Evolutionary conservation across 2,888 invertebrate species (phyloP).

Genomic region (Boloria euphrosyne): DNA sequence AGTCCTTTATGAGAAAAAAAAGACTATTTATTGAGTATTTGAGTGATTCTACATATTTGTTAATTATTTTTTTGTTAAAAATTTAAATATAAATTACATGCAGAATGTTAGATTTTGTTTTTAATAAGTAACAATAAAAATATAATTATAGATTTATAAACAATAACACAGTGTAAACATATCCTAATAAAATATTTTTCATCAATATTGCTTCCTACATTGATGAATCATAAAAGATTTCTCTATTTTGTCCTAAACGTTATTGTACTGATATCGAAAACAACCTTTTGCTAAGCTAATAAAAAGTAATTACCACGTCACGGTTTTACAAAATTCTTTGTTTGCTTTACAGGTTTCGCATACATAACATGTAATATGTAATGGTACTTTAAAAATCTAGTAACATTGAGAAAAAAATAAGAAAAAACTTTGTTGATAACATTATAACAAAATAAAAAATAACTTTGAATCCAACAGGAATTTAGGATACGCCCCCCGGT

Average conservation of each 20-base stretch:
- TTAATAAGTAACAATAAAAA: too few relatives aligned
- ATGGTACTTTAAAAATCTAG: too few relatives aligned
- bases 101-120: too few relatives aligned
- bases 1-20: conserved; percentile 55
- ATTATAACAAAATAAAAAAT: neutral
- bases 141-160: too few relatives aligned
- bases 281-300: conserved; percentile 6
- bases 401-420: too few relatives aligned
- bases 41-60: neutral
- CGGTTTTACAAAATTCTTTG: conserved; percentile 13
- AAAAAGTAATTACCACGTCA: conserved; percentile 32
- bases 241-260: conserved; percentile 16
- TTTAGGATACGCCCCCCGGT: conserved; percentile 56
- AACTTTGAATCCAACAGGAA: conserved; percentile 11
- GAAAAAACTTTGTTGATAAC: neutral
- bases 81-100: too few relatives aligned
- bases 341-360: neutral
- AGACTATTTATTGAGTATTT: too few relatives aligned
- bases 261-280: conserved; percentile 21
- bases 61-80: too few relatives aligned
- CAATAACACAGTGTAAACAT: too few relatives aligned
- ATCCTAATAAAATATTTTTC: neutral
- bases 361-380: too few relatives aligned
- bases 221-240: neutral
- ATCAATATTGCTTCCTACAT: neutral